Base-by-base conservation (phyloP, 2,797 vertebrate species). In the Xyrichtys novacula region DNA sequence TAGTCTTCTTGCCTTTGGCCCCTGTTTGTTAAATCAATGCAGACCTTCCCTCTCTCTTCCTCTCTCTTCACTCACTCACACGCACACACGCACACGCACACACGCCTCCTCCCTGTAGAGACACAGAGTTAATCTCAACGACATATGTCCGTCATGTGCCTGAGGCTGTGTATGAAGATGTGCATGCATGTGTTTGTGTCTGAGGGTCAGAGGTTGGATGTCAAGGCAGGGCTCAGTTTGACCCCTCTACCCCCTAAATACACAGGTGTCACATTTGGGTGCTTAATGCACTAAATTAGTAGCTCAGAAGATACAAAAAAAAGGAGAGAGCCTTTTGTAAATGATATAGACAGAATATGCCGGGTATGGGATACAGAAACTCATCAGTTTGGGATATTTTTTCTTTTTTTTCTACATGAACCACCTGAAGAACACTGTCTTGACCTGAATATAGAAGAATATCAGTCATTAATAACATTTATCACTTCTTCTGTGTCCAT, bases 51-150 rank as follows among this genome's bases (percentile, higher is more conserved):
- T 7, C 31, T 8, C 38, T 0, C 60, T 55, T 59, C 14, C 65
- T 14, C 42, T 26, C 49, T 52, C 49, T 39, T 29, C 22, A 7
- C 62, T 14, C 58, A 20, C 53, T 46, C 61, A 65, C 43, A 44
- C 39, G 65, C 28, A 58, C 60, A 71, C 25, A 69, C 68, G 66
- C 25, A 44, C 39, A 69, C 28, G 54, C 60, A 71, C 25, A 69
- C 68, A 67, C 26, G 36, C 44, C 83, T 91, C 88, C 92, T 95
- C 95, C 94, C 95, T 87, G 93, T 93, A 89, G 95, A 95, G 91
- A 88, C 66, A 86, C 90, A 81, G 85, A 82, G 86, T 91, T 95
- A 95, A 96, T 95, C 94, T 94, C 94, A 93, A 89, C 80, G 80
- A 94, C 94, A 96, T 34, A 12, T 96, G 85, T 95, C 84, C 83